Conservation (phyloP, 2,797 vertebrate species). For the Clarias fuscus region DNA sequence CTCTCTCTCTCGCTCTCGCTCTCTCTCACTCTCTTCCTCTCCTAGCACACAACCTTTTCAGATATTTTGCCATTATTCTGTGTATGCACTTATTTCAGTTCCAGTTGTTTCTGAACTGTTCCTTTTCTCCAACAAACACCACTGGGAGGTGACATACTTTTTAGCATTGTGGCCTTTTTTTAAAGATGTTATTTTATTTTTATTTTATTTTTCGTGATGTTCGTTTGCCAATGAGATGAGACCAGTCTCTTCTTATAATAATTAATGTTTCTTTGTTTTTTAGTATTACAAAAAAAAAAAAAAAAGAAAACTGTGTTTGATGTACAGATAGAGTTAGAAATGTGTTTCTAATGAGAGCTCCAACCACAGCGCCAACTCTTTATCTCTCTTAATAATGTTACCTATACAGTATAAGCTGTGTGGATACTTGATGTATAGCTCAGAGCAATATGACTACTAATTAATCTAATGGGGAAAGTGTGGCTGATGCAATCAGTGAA, state of each 20-base stretch:
- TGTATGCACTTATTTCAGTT: constrained; percentile 11
- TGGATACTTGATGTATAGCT: constrained; percentile 18
- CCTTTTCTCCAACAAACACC: constrained; percentile 65
- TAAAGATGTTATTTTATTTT: constrained; percentile 41
- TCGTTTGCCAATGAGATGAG: constrained; percentile 77
- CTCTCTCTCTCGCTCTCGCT: neutral
- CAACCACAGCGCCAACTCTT: constrained; percentile 63
- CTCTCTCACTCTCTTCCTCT: neutral
- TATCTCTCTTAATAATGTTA: constrained; percentile 31
- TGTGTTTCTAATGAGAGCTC: constrained; percentile 76
- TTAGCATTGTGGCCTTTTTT: constrained; percentile 79
- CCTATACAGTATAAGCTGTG: neutral
- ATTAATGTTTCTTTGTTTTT: constrained; percentile 70
- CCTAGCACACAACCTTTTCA: neutral
- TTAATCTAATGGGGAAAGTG: neutral
- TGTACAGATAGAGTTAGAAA: constrained; percentile 84
- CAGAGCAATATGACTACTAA: constrained; percentile 25
- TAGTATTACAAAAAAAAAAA: constrained; percentile 71
- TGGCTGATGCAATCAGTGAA: neutral
- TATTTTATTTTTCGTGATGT: constrained; percentile 73
- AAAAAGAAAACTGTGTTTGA: constrained; percentile 75
- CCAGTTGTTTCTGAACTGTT: constrained; percentile 22
- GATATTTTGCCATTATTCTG: constrained; percentile 17
- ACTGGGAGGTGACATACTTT: constrained; percentile 78
- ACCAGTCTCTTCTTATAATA: constrained; percentile 77